Evolutionary conservation across 2,113 vertebrate genomes (phyloP), one percentile per base, ranked within the genome.

Genomic region (Progne subis): DNA sequence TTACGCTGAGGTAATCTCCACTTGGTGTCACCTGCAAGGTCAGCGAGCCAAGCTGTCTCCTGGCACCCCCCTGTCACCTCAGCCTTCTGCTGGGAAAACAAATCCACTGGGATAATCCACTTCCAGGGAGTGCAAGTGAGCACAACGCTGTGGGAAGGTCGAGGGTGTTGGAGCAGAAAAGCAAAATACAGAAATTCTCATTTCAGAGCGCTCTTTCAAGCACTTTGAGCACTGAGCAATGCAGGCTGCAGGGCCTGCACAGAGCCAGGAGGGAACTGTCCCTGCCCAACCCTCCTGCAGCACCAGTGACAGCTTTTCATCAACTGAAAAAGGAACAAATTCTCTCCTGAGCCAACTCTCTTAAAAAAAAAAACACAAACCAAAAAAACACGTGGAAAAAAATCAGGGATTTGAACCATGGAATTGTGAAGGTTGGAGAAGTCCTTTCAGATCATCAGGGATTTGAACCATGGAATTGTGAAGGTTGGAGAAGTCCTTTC

Each of bases 201-300:
- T 63, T 18, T 19, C 60, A 52, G 77, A 47, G 70, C 31, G 14
- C 1, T 46, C 32, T 14, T 32, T 28, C 12, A 43, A 49, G 13
- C 18, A 21, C 1, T 0, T 3, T 3, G 50, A 50, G 46, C 65
- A 21, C 56, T 0, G 0, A 65, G 55, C 12, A 41, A 18, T 25
- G 32, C 60, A 72, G 29, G 8, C 23, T 5, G 9, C 4, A 41
- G n/a, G 3, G 23, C 28, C 64, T 47, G 49, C 24, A 14, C 8
- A 41, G 46, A 47, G 41, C 23, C 65, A 8, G 7, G 19, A 32
- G 63, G 61, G 64, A 60, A 49, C 2, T 37, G 32, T 52, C 52
- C 56, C n/a, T 24, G 19, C 31, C 32, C 28, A 75, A 7, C 31
- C 26, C 13, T 53, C 15, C 13, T 47, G 47, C 61, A 68, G 74